These are phyloP conservation scores for Scatophagus argus DNA, from an alignment of 2,113 vertebrate genomes.

Conservation along the genomic window DNA sequence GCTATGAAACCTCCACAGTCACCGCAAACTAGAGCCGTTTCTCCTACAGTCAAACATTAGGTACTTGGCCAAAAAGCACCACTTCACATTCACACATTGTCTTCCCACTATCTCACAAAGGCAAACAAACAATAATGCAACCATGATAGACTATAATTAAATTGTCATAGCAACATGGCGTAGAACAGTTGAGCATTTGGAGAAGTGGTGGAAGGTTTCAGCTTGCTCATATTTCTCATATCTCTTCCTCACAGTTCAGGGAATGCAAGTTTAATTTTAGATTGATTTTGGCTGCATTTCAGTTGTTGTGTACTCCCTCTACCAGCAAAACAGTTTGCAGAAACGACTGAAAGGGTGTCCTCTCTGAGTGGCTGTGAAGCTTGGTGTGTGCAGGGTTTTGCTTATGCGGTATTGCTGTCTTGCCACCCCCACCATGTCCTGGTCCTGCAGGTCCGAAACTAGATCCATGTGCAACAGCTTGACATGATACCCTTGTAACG, in stretches of 20 bases:
- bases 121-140: conserved; percentile 57
- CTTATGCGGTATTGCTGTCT: conserved; percentile 50
- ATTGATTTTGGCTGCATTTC: conserved; percentile 35
- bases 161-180: conserved; percentile 74
- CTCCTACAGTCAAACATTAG: conserved; percentile 50
- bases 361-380: conserved; percentile 35
- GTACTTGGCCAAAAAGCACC: conserved; percentile 59
- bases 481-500: background rate
- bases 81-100: conserved; percentile 70
- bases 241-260: conserved; percentile 39
- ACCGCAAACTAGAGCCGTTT: conserved; percentile 55
- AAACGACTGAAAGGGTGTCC: conserved; percentile 32
- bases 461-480: conserved; percentile 12
- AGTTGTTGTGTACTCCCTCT: conserved; percentile 9
- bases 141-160: conserved; percentile 65
- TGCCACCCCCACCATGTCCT: conserved; percentile 72
- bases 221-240: conserved; percentile 54
- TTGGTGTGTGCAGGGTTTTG: conserved; percentile 38
- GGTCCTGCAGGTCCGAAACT: conserved; percentile 52
- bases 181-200: conserved; percentile 43
- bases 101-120: conserved; percentile 57
- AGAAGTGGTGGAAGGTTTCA: conserved; percentile 58
- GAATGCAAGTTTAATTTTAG: conserved; percentile 52
- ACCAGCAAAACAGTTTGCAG: conserved; percentile 4
- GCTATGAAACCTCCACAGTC: conserved; percentile 61